Evolutionary conservation across 1,140 invertebrate species (phyloP).

Genomic region (Carposina sasakii): DNA sequence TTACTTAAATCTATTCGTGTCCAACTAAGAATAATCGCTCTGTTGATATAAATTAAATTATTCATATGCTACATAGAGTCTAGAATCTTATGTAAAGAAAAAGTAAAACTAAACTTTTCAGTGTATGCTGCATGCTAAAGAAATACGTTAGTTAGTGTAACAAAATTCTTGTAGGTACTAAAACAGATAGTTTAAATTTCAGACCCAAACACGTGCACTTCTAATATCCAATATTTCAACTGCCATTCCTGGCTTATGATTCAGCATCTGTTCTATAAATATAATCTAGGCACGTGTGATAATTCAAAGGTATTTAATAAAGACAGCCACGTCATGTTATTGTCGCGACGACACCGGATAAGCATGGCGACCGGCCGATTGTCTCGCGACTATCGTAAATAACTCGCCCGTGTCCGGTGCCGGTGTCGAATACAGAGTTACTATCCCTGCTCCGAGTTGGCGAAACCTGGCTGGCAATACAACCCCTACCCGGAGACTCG

Average conservation of each 20-base stretch:
- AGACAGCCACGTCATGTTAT: conserved; percentile 64
- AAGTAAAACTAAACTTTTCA: too few species aligned
- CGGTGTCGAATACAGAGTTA: conserved; percentile 52
- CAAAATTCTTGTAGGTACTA: too few species aligned
- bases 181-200: too few species aligned
- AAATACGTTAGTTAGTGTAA: too few species aligned
- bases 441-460: conserved; percentile 24
- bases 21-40: too few species aligned
- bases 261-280: conserved; percentile 50
- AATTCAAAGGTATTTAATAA: conserved; percentile 61
- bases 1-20: too few species aligned
- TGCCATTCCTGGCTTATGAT: conserved; percentile 40
- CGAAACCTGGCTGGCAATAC: conserved; percentile 22
- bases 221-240: too few species aligned
- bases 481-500: conserved; percentile 19
- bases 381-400: conserved; percentile 65
- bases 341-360: conserved; percentile 65
- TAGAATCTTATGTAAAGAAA: too few species aligned
- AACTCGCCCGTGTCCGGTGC: conserved; percentile 61
- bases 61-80: too few species aligned
- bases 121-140: too few species aligned
- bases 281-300: conserved; percentile 51
- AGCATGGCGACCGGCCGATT: conserved; percentile 57
- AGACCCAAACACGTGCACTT: too few species aligned
- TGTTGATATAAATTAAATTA: too few species aligned